Evolutionary conservation across 2,113 vertebrate genomes (phyloP).

Genomic region (Ammodytes marinus): DNA sequence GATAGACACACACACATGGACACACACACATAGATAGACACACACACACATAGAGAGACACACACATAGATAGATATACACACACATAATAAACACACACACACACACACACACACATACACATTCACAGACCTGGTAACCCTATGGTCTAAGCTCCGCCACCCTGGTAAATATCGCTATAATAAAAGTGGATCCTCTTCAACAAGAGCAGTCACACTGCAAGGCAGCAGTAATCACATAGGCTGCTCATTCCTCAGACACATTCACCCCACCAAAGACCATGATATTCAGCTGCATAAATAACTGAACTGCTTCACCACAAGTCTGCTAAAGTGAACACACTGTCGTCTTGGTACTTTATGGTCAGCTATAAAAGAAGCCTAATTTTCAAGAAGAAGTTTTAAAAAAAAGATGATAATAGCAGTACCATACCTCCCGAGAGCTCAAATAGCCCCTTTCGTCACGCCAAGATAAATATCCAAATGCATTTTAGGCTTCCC

Average conservation of each 20-base stretch:
- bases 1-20: constrained; percentile 27
- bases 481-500: constrained; percentile 64
- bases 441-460: constrained; percentile 36
- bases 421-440: constrained; percentile 70
- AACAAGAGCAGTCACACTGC: background rate
- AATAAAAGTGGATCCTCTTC: constrained; percentile 43
- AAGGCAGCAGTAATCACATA: constrained; percentile 22
- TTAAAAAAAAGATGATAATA: constrained; percentile 37
- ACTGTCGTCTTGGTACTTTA: constrained; percentile 46
- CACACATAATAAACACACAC: constrained; percentile 13
- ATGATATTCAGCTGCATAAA: constrained; percentile 59
- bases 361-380: constrained; percentile 49
- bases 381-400: constrained; percentile 36
- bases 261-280: background rate
- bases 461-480: constrained; percentile 70
- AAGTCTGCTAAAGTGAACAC: constrained; percentile 55
- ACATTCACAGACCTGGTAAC: constrained; percentile 29
- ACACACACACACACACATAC: constrained; percentile 18
- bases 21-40: too few species aligned
- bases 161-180: constrained; percentile 42
- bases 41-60: background rate
- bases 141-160: constrained; percentile 3
- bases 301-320: constrained; percentile 51
- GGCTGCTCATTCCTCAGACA: constrained; percentile 11
- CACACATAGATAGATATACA: constrained; percentile 29